Percentiles rank a stretch among this genome's conserved stretches.
Conservation (phyloP, 92 coral and sea anemone species). For the Desmophyllum pertusum region DNA sequence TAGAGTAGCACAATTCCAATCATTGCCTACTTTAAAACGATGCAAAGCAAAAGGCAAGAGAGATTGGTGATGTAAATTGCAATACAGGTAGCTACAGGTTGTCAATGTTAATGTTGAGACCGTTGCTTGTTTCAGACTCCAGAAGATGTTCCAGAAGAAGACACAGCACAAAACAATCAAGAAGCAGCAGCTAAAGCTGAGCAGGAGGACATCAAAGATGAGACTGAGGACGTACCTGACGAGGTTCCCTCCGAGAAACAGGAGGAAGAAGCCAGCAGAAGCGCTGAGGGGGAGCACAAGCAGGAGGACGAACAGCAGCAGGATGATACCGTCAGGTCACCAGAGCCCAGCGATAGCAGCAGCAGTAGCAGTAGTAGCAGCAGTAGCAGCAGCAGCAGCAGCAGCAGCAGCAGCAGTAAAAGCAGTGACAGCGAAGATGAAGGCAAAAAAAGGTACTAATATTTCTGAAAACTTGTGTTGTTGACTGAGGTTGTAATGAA, state of each 20-base stretch:
- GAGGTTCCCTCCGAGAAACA: conserved; percentile 13
- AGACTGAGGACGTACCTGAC: conserved; percentile 35
- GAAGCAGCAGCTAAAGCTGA: neutral
- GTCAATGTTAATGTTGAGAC: neutral
- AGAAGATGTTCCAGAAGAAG: conserved; percentile 24
- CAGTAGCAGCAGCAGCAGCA: conserved; percentile 58
- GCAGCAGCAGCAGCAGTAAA: conserved; percentile 39
- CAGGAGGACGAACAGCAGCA: conserved; percentile 35
- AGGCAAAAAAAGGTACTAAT: conserved; percentile 1
- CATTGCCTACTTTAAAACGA: too few relatives aligned
- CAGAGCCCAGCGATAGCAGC: conserved; percentile 60
- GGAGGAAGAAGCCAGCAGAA: neutral
- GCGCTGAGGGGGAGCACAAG: conserved; percentile 43
- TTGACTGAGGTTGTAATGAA: neutral
- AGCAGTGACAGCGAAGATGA: conserved; percentile 65
- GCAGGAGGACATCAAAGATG: conserved; percentile 45
- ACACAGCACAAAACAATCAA: neutral
- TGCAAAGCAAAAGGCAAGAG: neutral
- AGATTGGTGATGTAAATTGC: neutral
- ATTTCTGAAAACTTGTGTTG: neutral
- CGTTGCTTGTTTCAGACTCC: conserved; percentile 25
- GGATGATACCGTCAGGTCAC: conserved; percentile 48
- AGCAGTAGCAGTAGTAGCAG: too few relatives aligned
- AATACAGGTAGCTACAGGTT: neutral
- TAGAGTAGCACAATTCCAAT: too few relatives aligned